Conservation (phyloP, 2,797 vertebrate species). For the Lacerta bilineata region DNA sequence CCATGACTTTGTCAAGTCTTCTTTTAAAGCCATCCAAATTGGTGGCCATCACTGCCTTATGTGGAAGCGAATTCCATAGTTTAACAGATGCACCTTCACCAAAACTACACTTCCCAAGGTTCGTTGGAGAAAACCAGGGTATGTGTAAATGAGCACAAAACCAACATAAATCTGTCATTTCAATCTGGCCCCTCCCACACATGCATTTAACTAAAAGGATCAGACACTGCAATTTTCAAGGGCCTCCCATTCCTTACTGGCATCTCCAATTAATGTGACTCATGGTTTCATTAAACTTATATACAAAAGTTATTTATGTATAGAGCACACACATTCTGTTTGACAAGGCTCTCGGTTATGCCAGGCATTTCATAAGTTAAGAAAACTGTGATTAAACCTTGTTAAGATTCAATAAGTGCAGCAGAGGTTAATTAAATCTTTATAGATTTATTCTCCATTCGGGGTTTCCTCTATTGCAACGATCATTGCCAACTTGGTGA, state of each 20-base stretch:
- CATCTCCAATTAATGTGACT: constrained; percentile 41
- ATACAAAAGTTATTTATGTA: constrained; percentile 50
- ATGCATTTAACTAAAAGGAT: background rate
- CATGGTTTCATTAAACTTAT: constrained; percentile 36
- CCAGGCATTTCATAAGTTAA: constrained; percentile 67
- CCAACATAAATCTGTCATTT: background rate
- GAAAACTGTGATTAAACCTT: constrained; percentile 72
- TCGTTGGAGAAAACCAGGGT: background rate
- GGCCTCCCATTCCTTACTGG: background rate
- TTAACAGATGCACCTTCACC: background rate
- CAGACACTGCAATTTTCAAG: background rate
- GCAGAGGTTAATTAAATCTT: constrained; percentile 80
- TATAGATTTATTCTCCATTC: constrained; percentile 77
- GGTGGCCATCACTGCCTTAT: too few species aligned
- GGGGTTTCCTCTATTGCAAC: constrained; percentile 63
- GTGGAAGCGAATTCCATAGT: too few species aligned
- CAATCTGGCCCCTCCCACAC: too few species aligned
- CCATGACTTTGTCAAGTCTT: too few species aligned
- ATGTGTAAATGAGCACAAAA: background rate
- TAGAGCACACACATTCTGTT: constrained; percentile 7
- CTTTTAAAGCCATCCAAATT: too few species aligned
- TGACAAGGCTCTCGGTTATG: constrained; percentile 58
- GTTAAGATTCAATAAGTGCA: constrained; percentile 69
- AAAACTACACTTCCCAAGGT: background rate
- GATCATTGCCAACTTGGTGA: constrained; percentile 63